These are phyloP conservation scores for Odontomachus brunneus DNA, from an alignment of 1,140 invertebrate species.

Conservation along the genomic window DNA sequence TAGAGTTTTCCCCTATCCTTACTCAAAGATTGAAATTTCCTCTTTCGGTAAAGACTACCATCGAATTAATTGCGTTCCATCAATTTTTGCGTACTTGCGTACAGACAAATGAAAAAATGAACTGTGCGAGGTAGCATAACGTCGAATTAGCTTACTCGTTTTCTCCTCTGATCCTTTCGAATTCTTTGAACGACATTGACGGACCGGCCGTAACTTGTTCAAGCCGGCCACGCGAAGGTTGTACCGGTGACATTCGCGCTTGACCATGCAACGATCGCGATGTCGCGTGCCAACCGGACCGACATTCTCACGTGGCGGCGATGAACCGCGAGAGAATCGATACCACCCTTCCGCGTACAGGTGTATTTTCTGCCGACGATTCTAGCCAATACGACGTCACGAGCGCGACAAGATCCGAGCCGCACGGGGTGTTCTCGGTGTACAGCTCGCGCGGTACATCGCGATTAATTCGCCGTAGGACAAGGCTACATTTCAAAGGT, in stretches of 20 bases:
- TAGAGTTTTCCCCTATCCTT: too few relatives aligned
- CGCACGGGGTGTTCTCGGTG: constrained; percentile 20
- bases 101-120: too few relatives aligned
- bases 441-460: not conserved
- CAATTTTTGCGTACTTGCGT: too few relatives aligned
- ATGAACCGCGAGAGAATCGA: constrained; percentile 64
- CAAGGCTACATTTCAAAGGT: not conserved
- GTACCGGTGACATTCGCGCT: constrained; percentile 69
- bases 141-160: too few relatives aligned
- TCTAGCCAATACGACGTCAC: constrained; percentile 24
- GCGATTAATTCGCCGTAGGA: not conserved
- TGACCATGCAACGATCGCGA: constrained; percentile 67
- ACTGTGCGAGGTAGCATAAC: too few relatives aligned
- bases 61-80: too few relatives aligned
- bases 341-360: constrained; percentile 51
- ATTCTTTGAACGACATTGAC: not conserved
- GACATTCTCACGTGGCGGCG: constrained; percentile 50
- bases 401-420: constrained; percentile 10
- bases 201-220: not conserved
- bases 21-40: too few relatives aligned
- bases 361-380: constrained; percentile 22
- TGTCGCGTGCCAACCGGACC: constrained; percentile 63
- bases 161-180: too few relatives aligned
- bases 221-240: constrained; percentile 60
- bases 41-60: too few relatives aligned